Evolutionary conservation across 2,888 invertebrate genomes (phyloP).

Genomic region (Phoronis australis): DNA sequence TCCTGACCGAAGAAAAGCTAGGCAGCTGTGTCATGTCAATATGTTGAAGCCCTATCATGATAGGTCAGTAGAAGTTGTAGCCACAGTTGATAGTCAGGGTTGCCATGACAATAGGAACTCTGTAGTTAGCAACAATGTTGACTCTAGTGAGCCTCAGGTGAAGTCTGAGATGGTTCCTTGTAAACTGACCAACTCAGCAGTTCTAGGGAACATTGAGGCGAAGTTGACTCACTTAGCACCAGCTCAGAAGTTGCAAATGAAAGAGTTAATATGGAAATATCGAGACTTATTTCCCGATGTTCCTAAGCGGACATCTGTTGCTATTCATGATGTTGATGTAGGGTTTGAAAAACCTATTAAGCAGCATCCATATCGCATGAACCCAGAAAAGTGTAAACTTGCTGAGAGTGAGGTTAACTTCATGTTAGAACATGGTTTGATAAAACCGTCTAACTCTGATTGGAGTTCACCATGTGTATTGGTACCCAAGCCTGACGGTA

Average conservation of each 20-base stretch:
- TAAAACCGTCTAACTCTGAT: background rate
- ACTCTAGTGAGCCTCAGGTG: no score
- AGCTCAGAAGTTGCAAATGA: background rate
- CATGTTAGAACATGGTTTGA: background rate
- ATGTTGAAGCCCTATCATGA: no score
- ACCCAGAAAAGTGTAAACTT: background rate
- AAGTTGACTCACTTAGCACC: background rate
- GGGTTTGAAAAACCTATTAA: background rate
- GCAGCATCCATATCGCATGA: background rate
- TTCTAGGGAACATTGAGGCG: background rate
- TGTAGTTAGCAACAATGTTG: no score
- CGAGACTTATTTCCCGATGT: background rate
- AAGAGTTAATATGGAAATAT: background rate
- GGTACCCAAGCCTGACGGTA: background rate
- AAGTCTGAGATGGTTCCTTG: no score
- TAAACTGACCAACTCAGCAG: background rate
- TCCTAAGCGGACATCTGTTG: background rate
- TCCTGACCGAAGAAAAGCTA: no score
- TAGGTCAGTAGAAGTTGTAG: no score
- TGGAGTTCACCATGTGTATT: conserved; percentile 3
- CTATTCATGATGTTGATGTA: background rate
- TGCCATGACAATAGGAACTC: no score
- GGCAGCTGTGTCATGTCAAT: no score
- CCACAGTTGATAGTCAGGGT: no score
- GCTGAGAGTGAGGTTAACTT: background rate